These are phyloP conservation scores for Pteromalus puparum DNA, from an alignment of 1,140 invertebrate species.

Conservation along the genomic window DNA sequence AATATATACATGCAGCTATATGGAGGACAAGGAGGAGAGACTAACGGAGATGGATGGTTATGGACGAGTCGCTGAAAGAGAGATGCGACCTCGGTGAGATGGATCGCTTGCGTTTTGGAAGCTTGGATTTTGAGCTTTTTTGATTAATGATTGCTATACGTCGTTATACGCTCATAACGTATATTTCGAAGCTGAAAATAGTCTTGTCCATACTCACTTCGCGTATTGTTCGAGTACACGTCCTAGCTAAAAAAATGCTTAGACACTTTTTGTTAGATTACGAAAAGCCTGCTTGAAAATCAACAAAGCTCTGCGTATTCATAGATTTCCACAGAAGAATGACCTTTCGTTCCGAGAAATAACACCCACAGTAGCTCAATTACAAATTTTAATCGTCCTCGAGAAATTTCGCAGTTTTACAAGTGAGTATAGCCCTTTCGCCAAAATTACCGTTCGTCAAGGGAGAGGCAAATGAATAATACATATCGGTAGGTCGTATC, in stretches of 20 bases:
- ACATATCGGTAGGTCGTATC: conserved; percentile 7
- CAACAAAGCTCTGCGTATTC: too few relatives aligned
- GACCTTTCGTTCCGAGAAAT: too few relatives aligned
- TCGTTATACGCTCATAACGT: too few relatives aligned
- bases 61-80: background rate
- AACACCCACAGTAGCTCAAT: too few relatives aligned
- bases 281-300: too few relatives aligned
- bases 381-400: conserved; percentile 26
- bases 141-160: background rate
- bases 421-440: background rate
- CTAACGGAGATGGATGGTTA: conserved; percentile 13
- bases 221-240: too few relatives aligned
- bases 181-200: too few relatives aligned
- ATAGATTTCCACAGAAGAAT: too few relatives aligned
- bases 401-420: background rate
- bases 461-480: conserved; percentile 34
- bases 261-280: too few relatives aligned
- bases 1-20: too few relatives aligned
- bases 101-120: background rate
- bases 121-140: background rate
- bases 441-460: background rate
- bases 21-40: background rate
- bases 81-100: background rate
- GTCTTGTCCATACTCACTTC: too few relatives aligned
- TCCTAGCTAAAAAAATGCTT: too few relatives aligned